Base-by-base conservation (phyloP, 2,888 invertebrate genomes). In the Chydorus sphaericus region DNA sequence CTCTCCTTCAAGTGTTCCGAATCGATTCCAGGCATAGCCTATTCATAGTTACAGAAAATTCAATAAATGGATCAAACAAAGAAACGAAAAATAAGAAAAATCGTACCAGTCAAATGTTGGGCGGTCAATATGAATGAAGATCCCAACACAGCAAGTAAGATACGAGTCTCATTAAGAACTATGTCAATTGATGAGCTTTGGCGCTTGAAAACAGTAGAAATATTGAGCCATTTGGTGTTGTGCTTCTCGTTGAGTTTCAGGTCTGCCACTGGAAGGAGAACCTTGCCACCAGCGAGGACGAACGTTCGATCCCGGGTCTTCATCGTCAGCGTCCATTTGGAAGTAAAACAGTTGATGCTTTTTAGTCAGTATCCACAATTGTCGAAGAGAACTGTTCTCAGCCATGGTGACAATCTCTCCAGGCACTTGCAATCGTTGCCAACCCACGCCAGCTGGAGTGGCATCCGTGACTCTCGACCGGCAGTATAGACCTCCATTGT, bases 401-500 rank as follows among this genome's bases (percentile, higher is more conserved):
- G 44, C 44, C 44, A 44, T 44, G 44, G 44, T 44, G 14, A 44
- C n/a, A 11, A 44, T 7, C 28, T 44, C 44, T 23, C 44, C 44
- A 10, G 44, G 44, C 23, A 28, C 18, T 16, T 44, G 26, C 18
- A 26, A 28, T 14, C 44, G 44, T 26, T 44, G 44, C 55, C 55
- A 55, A 16, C 28, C 18, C 14, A 29, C 18, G 8, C 55, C 55
- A n/a, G 37, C 20, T 11, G 49, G 36, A 7, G 31, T 23, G 2
- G 48, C 36, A n/a, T 26, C 16, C 10, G 33, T 38, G 7, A 55
- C 36, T 36, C 49, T 39, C 7, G 55, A 55, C 18, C 55, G 49
- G 23, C 14, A 26, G 37, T 55, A 55, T 7, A 55, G 31, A 23
- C 49, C 29, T 10, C 55, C 55, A 16, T 30, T 36, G 30, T 18